Conservation (phyloP, 1,140 invertebrate species). For the Drosophila miranda region DNA sequence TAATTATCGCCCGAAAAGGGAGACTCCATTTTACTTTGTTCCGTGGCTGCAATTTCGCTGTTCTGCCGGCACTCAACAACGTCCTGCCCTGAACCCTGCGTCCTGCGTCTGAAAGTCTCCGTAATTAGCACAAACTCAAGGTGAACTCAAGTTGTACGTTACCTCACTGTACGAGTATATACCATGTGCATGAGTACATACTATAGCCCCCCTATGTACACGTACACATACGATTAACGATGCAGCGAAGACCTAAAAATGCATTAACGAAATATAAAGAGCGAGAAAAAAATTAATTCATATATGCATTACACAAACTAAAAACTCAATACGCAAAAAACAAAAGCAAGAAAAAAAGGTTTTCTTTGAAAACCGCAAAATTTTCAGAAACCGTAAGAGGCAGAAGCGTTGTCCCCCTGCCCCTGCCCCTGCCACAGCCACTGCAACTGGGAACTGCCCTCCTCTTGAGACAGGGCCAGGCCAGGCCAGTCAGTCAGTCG, state of each 20-base stretch:
- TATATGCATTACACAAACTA: slow-evolving; percentile 65
- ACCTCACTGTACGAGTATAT: background rate
- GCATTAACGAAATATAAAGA: slow-evolving; percentile 56
- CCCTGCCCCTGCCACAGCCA: background rate
- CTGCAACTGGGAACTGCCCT: too few species aligned
- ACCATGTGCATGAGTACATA: background rate
- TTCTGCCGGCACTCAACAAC: too few species aligned
- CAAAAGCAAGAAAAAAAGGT: slow-evolving; percentile 36
- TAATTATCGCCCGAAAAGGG: too few species aligned
- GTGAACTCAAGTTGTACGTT: slow-evolving; percentile 14
- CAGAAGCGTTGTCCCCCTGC: slow-evolving; percentile 24
- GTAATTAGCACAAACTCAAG: slow-evolving; percentile 26
- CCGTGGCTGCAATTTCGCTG: too few species aligned
- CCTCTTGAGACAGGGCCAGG: background rate
- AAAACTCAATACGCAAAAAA: slow-evolving; percentile 28
- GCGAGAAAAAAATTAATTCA: slow-evolving; percentile 57
- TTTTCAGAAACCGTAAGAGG: slow-evolving; percentile 74
- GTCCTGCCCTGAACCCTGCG: background rate
- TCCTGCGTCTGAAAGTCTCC: too few species aligned
- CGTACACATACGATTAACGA: slow-evolving; percentile 24
- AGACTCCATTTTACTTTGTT: slow-evolving; percentile 28
- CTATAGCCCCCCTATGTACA: slow-evolving; percentile 21
- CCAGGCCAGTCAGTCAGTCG: slow-evolving; percentile 8
- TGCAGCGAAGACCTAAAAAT: slow-evolving; percentile 75
- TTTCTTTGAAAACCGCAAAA: slow-evolving; percentile 76